Evolutionary conservation across 2,888 invertebrate species (phyloP), one percentile per base, ranked within the genome.

Genomic region (Agonopterix subpropinquella): DNA sequence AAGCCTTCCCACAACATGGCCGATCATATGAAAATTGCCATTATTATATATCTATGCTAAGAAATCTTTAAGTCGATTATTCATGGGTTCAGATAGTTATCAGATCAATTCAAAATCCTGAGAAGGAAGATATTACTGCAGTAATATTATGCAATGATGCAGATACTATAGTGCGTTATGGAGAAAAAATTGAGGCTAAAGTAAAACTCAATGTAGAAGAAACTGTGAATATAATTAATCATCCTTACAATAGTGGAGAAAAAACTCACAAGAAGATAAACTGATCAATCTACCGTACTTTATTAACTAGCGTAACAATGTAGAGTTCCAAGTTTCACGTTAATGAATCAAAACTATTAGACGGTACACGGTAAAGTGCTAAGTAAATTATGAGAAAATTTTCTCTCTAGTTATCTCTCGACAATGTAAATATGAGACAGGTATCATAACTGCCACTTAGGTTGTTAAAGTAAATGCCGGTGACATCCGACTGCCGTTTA

Each of bases 1-100:
- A 71, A 65, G 64, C 55, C 64, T 82, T 84, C 81, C 69, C 81
- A 82, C 78, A 70, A 44, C 18, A 5, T 63, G 63, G 65, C 65
- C 63, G 53, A 66, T 56, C 50, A 56, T 51, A 66, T 73, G 78
- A 70, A 73, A 74, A 70, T 63, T 63, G 57, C 57, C 56, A 46
- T 47, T 50, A 50, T 52, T 49, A 52, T 52, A 52, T 35, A 44
- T 41, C 44, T 15, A 15, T 45, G 15, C 43, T 11, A 48, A 51
- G 51, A 48, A 51, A 51, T 51, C 47, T 45, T n/a, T 28, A 28
- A 28, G 28, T 28, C 28, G 28, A 28, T 28, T 28, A 28, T 28
- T 28, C 28, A 28, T 28, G 28, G 28, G 5, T 28, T 5, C 28
- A 28, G 28, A 28, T 28, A 28, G 7, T 28, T 28, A 7, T 5